These are phyloP conservation scores for Vidua macroura DNA, from an alignment of 2,113 vertebrate species.

Conservation along the genomic window DNA sequence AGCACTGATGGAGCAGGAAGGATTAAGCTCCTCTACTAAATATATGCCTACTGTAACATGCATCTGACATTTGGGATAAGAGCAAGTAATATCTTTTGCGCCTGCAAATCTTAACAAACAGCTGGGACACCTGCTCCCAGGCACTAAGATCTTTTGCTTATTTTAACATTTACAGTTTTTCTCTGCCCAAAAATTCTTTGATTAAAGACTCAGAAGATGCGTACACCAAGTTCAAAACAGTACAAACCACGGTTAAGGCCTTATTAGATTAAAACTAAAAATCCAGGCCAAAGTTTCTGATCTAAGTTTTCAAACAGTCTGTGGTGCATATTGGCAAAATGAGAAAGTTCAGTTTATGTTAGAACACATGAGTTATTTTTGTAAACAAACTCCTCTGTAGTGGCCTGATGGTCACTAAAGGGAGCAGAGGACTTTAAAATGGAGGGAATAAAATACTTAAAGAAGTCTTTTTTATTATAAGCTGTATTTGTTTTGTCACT, in stretches of 20 bases:
- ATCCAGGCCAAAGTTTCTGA: not conserved
- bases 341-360: not conserved
- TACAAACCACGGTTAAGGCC: rapidly evolving
- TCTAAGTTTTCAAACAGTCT: not conserved
- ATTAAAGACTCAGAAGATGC: not conserved
- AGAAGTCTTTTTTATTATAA: not conserved
- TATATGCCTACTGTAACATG: not conserved
- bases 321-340: not conserved
- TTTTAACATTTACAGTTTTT: not conserved
- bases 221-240: not conserved
- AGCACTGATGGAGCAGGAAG: not conserved
- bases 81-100: not conserved
- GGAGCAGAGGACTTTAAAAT: not conserved
- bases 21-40: conserved; percentile 1
- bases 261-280: not conserved
- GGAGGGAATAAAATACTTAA: not conserved
- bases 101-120: not conserved
- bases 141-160: not conserved
- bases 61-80: not conserved
- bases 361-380: not conserved
- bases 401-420: not conserved
- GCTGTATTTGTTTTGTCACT: not conserved
- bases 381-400: not conserved
- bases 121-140: not conserved
- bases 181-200: not conserved